These are phyloP conservation scores for Falcaria lacertinaria DNA, from an alignment of 2,888 invertebrate genomes.

Conservation along the genomic window DNA sequence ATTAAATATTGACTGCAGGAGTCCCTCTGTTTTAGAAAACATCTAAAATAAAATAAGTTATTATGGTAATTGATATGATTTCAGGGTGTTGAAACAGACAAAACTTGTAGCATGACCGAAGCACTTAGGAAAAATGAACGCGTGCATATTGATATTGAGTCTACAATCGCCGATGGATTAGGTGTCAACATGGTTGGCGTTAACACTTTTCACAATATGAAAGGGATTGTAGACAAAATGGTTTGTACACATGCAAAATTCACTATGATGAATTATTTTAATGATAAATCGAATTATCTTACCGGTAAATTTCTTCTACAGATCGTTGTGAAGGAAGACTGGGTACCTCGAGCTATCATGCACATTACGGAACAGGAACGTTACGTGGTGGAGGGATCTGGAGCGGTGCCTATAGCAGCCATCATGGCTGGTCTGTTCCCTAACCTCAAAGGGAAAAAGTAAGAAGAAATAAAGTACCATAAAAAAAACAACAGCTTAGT, in stretches of 20 bases:
- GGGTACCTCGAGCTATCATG: conserved; percentile 90
- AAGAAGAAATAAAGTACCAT: no score
- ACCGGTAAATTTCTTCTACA: conserved; percentile 22
- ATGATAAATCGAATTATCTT: no score
- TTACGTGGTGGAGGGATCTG: conserved; percentile 93
- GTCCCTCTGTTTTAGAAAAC: no score
- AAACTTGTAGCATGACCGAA: conserved; percentile 62
- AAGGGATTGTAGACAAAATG: conserved; percentile 67
- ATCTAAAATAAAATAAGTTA: no score
- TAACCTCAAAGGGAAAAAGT: conserved; percentile 92
- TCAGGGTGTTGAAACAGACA: conserved; percentile 65
- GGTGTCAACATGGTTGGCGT: conserved; percentile 59
- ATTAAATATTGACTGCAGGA: no score
- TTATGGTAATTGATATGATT: no score
- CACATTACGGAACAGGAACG: conserved; percentile 90
- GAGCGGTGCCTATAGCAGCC: conserved; percentile 89
- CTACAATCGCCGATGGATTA: conserved; percentile 91
- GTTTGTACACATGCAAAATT: conserved; percentile 31
- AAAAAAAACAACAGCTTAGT: no score
- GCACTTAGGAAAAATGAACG: conserved; percentile 84
- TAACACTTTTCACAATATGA: conserved; percentile 59
- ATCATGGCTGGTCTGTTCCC: conserved; percentile 88
- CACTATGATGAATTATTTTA: no score
- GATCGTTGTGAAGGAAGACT: conserved; percentile 90
- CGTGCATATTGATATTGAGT: conserved; percentile 80